Evolutionary conservation across 2,797 vertebrate genomes (phyloP).

Genomic region (Menidia menidia): DNA sequence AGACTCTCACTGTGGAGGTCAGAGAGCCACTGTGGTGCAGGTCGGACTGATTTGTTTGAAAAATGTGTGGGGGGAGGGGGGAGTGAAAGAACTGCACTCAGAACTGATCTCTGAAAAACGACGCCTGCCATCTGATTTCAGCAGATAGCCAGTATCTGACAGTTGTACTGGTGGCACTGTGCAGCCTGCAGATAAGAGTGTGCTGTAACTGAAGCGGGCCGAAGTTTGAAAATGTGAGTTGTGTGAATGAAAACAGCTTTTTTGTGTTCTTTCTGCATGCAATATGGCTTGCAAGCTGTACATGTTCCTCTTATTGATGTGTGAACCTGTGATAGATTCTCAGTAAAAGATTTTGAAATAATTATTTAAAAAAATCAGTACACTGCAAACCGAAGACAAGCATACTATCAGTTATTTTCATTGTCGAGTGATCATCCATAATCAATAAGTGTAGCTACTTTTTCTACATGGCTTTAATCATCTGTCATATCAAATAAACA

Average conservation of each 20-base stretch:
- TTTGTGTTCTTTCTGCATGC: not conserved
- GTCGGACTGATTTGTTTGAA: conserved; percentile 19
- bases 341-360: not conserved
- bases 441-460: not conserved
- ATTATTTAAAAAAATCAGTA: not conserved
- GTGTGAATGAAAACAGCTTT: not conserved
- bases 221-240: conserved; percentile 1
- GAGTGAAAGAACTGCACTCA: conserved; percentile 15
- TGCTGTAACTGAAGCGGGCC: conserved; percentile 48
- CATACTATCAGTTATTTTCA: too few relatives aligned
- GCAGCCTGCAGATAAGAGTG: conserved; percentile 65
- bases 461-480: too few relatives aligned
- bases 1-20: not conserved
- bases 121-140: conserved; percentile 54
- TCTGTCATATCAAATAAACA: not conserved
- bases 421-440: not conserved
- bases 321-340: conserved; percentile 14
- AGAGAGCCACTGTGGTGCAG: conserved; percentile 10
- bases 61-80: not conserved
- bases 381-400: not conserved
- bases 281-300: not conserved
- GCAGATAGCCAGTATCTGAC: conserved; percentile 57
- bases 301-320: not conserved
- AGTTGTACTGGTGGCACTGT: conserved; percentile 57
- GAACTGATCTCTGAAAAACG: conserved; percentile 8